Evolutionary conservation across 1,140 invertebrate species (phyloP).

Genomic region (Cryptotermes secundus): DNA sequence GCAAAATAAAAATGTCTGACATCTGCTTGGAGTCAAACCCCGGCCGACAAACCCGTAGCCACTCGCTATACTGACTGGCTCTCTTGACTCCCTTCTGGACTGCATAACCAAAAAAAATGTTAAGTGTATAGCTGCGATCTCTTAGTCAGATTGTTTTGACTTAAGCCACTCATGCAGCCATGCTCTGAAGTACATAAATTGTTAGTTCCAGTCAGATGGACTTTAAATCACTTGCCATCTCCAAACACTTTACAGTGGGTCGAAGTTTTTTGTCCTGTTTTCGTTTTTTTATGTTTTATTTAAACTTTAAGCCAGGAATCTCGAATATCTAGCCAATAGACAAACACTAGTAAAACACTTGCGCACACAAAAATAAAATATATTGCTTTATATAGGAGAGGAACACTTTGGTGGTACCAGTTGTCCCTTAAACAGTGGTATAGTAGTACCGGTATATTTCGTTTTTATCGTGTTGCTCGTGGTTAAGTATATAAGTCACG

Average conservation of each 20-base stretch:
- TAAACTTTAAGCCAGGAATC: background rate
- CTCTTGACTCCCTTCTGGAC: too few relatives aligned
- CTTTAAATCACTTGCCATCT: conserved; percentile 13
- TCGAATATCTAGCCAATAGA: conserved; percentile 3
- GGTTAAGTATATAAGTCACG: too few relatives aligned
- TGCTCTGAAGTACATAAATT: background rate
- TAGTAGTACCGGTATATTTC: background rate
- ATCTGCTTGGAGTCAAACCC: too few relatives aligned
- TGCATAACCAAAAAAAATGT: too few relatives aligned
- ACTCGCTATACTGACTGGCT: too few relatives aligned
- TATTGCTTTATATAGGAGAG: background rate
- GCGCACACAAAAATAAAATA: conserved; percentile 9
- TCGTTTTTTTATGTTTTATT: background rate
- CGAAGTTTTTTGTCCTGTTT: background rate
- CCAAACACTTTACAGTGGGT: background rate
- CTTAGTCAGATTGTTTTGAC: too few relatives aligned
- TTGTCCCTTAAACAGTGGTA: background rate
- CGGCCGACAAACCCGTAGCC: too few relatives aligned
- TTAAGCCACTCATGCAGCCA: background rate
- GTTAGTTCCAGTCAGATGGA: background rate
- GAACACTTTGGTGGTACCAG: background rate
- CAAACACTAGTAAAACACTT: conserved; percentile 12
- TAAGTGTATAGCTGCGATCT: too few relatives aligned
- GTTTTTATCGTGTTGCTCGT: too few relatives aligned
- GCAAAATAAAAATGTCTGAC: too few relatives aligned